Base-by-base conservation (phyloP, 2,797 vertebrate species). In the Premnoplex brunnescens region DNA sequence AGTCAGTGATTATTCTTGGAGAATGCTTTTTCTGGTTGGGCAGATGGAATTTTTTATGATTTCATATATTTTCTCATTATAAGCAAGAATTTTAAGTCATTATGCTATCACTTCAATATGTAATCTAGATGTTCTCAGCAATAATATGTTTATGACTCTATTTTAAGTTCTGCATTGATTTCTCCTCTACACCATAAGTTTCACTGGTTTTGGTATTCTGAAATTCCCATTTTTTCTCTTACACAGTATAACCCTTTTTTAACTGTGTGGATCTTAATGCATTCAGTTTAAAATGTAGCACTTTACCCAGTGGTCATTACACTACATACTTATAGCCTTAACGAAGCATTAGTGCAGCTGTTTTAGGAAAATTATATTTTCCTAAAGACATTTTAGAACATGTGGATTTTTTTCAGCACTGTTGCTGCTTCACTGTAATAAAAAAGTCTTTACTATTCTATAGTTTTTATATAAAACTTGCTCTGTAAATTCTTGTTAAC, bases 331-430 rank as follows among this genome's bases (percentile, higher is more conserved):
- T 86, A 67, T 6, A 81, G 19, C 18, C 30, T 67, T 89, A 81
- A 78, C 14, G 67, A 84, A 88, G 11, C 27, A 46, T 78, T 72
- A 86, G 14, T 41, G 23, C 11, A 36, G 32, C 26, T 92, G 46
- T 10, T 92, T 84, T 91, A n/a, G n/a, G n/a, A n/a, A n/a, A n/a
- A 78, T 78, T 67, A 81, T 60, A 44, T 34, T 81, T 81, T 94
- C 24, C 34, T 81, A 37, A 74, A 78, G 16, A 37, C 14, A 20
- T 80, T 77, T 93, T 66, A 87, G 60, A 87, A 56, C 7, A 18
- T 8, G 14, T 30, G 28, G 6, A 32, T 80, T 81, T 77, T 77
- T 85, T 88, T 55, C n/a, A 55, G 67, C 36, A 26, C 9, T 37
- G 20, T 44, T 83, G 9, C 32, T 0, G 0, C 32, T 63, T 84